These are phyloP conservation scores for Pterois miles DNA, from an alignment of 2,797 vertebrate species.

Conservation along the genomic window DNA sequence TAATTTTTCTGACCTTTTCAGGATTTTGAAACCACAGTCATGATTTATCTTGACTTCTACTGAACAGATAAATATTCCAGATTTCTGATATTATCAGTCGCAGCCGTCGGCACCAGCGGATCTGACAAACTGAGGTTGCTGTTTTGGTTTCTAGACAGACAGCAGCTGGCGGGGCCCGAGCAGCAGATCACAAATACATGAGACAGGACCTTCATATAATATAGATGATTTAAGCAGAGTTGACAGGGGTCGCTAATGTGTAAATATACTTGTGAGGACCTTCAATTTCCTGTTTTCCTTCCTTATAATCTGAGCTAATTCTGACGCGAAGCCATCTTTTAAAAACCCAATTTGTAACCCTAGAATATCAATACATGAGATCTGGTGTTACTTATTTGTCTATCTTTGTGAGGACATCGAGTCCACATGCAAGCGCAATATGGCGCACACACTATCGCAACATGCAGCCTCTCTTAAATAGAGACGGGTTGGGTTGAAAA, in stretches of 20 bases:
- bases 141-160: neutral
- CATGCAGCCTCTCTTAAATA: neutral
- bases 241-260: neutral
- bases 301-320: neutral
- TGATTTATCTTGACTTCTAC: neutral
- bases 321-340: neutral
- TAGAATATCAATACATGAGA: neutral
- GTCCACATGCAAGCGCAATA: neutral
- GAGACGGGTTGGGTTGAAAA: neutral
- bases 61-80: neutral
- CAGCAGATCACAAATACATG: neutral
- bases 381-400: neutral
- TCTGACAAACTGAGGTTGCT: neutral
- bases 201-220: neutral
- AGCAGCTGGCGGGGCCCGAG: neutral
- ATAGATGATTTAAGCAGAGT: neutral
- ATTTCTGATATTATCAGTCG: neutral
- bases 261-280: neutral
- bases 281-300: neutral
- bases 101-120: neutral
- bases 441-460: neutral
- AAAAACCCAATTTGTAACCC: neutral
- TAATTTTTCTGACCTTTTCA: neutral
- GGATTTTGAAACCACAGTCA: neutral
- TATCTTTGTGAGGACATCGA: constrained; percentile 1